Conservation (phyloP, 2,113 vertebrate genomes). For the Fulica atra region DNA sequence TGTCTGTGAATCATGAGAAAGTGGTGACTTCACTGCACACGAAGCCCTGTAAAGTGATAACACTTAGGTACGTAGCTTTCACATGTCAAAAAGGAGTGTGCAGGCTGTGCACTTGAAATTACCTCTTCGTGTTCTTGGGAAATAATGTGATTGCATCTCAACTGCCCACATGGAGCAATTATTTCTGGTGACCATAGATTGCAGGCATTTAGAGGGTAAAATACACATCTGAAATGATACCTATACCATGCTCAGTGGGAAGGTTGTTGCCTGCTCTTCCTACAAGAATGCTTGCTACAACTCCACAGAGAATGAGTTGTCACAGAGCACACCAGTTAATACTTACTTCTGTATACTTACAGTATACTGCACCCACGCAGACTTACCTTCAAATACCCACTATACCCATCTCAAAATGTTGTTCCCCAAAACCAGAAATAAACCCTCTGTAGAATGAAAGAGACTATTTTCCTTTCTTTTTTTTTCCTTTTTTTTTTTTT, state of each 20-base stretch:
- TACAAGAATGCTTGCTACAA: neutral
- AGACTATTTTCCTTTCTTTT: neutral
- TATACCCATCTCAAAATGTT: neutral
- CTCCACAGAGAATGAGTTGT: neutral
- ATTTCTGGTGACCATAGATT: constrained; percentile 12
- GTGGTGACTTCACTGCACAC: neutral
- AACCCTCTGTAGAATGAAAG: neutral
- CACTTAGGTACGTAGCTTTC: neutral
- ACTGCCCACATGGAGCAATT: constrained; percentile 4
- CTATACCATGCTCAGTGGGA: neutral
- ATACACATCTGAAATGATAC: neutral
- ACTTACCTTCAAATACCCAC: neutral
- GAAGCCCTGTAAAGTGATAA: neutral
- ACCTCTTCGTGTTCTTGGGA: constrained; percentile 1
- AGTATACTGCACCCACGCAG: rapidly evolving
- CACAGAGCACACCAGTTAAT: neutral
- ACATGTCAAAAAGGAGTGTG: neutral
- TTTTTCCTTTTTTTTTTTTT: neutral
- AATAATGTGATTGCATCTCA: neutral
- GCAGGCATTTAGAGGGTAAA: neutral
- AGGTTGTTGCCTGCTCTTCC: neutral
- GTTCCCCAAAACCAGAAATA: neutral
- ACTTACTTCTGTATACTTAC: neutral
- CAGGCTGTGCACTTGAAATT: neutral
- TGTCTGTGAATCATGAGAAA: neutral